A percentile compares a stretch with the other conserved stretches of the same genome.
phyloP scores from a whole-genome alignment of 2,113 vertebrate species.

The Labrus mixtus region DNA sequence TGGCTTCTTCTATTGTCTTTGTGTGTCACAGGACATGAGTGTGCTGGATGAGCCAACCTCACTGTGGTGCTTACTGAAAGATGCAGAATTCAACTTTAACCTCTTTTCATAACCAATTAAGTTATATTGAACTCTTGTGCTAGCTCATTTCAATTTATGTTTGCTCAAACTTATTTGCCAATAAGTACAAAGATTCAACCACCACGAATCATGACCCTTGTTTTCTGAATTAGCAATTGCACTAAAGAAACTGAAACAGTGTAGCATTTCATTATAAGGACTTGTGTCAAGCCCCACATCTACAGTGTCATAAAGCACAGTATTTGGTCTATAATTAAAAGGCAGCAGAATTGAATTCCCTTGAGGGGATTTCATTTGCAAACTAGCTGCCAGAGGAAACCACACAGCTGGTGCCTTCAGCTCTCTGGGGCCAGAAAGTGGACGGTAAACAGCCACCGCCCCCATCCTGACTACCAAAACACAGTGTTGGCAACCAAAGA shows the following conservation, averaged over 20 bases:
- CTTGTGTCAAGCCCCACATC: neutral
- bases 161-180: too few relatives aligned
- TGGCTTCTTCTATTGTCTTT: neutral
- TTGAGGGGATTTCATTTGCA: neutral
- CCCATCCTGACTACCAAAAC: constrained; percentile 62
- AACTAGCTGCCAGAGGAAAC: constrained; percentile 38
- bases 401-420: constrained; percentile 23
- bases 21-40: neutral
- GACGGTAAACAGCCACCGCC: constrained; percentile 62
- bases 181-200: too few relatives aligned
- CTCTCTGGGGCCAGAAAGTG: constrained; percentile 18
- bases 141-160: neutral
- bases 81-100: neutral
- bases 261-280: too few relatives aligned
- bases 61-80: neutral
- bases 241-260: too few relatives aligned
- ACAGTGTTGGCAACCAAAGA: constrained; percentile 33
- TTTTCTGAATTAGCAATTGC: too few relatives aligned
- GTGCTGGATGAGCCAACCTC: neutral
- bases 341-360: constrained; percentile 17
- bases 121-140: neutral
- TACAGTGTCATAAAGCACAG: neutral
- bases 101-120: neutral
- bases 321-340: constrained; percentile 40
- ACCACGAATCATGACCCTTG: too few relatives aligned